Percentiles rank a stretch among this genome's conserved stretches.
phyloP scores from a whole-genome alignment of 2,113 vertebrate genomes.

The Sylvietta virens region DNA sequence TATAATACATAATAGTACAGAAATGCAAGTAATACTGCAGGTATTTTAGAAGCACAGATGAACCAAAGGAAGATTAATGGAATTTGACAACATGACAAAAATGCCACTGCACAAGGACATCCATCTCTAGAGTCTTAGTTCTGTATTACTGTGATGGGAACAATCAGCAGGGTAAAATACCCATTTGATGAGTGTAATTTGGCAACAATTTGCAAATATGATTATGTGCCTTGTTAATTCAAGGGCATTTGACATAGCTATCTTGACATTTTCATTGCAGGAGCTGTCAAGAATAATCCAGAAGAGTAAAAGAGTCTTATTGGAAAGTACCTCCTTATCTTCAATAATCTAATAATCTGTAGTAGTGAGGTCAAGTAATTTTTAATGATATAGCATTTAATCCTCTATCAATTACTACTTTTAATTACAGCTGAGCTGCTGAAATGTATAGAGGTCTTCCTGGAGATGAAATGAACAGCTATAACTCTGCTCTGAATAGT shows the following conservation, averaged over 20 bases:
- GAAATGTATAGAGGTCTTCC: not conserved
- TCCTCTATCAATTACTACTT: not conserved
- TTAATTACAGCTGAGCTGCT: not conserved
- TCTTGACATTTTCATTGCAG: conserved; percentile 45
- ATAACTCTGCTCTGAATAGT: not conserved
- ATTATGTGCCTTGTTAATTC: not conserved
- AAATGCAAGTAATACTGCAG: not conserved
- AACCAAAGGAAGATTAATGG: not conserved
- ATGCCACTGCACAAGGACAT: not conserved
- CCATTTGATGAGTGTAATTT: not conserved
- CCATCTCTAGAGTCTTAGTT: not conserved
- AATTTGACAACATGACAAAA: not conserved
- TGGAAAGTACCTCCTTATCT: not conserved
- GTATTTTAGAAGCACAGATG: not conserved
- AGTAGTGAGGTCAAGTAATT: not conserved
- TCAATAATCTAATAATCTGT: not conserved
- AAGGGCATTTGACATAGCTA: not conserved
- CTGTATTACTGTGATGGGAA: not conserved
- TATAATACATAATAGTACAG: not conserved
- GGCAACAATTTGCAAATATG: not conserved
- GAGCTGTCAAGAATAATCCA: not conserved
- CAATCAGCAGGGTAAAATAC: not conserved
- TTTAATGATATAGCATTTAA: not conserved
- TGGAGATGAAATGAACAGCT: not conserved
- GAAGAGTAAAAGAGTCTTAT: not conserved